These are phyloP conservation scores for Apostichopus leukothele DNA, from an alignment of 53 echinoderm and acorn worm species.

Conservation along the genomic window DNA sequence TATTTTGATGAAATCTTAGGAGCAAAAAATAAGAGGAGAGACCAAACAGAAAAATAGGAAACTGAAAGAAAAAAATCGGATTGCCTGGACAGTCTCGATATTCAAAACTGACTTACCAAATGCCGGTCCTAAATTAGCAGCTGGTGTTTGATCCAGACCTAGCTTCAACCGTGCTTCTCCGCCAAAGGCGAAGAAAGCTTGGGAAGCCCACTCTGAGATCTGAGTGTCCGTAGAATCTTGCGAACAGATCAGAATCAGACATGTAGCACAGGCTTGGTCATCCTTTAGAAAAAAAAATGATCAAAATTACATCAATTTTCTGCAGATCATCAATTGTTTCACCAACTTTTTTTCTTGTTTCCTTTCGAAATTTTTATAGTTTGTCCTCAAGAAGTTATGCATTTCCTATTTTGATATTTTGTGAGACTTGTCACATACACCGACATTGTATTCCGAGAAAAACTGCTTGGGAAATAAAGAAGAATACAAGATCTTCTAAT, in stretches of 20 bases:
- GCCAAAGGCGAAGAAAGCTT: conserved; percentile 86
- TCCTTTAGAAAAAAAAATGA: conserved; percentile 51
- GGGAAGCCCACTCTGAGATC: conserved; percentile 83
- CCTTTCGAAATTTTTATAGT: too few relatives aligned
- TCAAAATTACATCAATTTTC: not conserved
- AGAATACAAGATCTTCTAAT: too few relatives aligned
- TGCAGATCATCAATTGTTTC: too few relatives aligned
- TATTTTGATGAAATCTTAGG: too few relatives aligned
- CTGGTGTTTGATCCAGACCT: conserved; percentile 46
- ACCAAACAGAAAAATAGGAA: not conserved
- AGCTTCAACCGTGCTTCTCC: conserved; percentile 58
- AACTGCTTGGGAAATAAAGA: too few relatives aligned
- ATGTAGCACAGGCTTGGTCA: conserved; percentile 96
- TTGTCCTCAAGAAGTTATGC: too few relatives aligned
- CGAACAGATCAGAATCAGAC: conserved; percentile 89
- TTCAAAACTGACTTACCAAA: conserved; percentile 63
- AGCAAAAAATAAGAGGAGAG: too few relatives aligned
- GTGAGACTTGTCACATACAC: too few relatives aligned
- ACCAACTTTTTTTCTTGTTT: too few relatives aligned
- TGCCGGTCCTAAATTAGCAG: conserved; percentile 67
- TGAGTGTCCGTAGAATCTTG: conserved; percentile 75
- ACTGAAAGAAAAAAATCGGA: not conserved
- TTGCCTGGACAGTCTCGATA: not conserved
- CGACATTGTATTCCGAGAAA: too few relatives aligned
- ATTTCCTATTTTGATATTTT: too few relatives aligned